Percentiles rank a stretch among this genome's conserved stretches.
Evolutionary conservation across 2,113 vertebrate genomes (phyloP).

Genomic region (Nipponia nippon): DNA sequence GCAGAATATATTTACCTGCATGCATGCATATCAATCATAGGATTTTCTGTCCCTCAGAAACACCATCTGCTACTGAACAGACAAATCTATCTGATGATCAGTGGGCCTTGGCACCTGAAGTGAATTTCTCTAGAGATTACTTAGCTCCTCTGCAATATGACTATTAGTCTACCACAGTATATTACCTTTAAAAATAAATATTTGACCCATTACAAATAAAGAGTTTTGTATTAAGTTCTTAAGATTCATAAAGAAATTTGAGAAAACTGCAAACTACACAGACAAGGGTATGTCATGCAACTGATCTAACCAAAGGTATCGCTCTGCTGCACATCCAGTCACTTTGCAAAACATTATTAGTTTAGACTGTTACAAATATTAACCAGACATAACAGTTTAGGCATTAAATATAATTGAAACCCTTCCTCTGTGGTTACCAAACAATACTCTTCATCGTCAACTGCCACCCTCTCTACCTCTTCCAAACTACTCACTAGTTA

Average conservation of each 20-base stretch:
- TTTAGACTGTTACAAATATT: not conserved
- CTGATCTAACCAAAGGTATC: not conserved
- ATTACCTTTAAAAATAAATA: not conserved
- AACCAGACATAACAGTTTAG: not conserved
- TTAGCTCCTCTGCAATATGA: not conserved
- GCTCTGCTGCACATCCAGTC: not conserved
- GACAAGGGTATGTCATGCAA: not conserved
- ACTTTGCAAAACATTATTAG: not conserved
- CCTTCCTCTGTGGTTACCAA: not conserved
- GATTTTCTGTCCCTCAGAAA: not conserved
- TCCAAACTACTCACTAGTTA: not conserved
- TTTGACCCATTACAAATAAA: not conserved
- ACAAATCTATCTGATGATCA: not conserved
- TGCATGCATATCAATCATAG: not conserved
- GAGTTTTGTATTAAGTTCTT: not conserved
- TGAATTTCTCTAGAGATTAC: not conserved
- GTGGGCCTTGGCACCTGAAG: not conserved
- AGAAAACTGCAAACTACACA: not conserved
- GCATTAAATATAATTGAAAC: constrained; percentile 10
- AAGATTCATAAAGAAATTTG: not conserved
- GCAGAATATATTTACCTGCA: not conserved
- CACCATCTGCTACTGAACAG: not conserved
- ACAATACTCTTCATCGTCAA: not conserved
- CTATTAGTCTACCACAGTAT: not conserved
- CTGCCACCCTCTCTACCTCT: not conserved